Evolutionary conservation across 2,797 vertebrate species (phyloP), one percentile per base, ranked within the genome.

Genomic region (Oophaga sylvatica): DNA sequence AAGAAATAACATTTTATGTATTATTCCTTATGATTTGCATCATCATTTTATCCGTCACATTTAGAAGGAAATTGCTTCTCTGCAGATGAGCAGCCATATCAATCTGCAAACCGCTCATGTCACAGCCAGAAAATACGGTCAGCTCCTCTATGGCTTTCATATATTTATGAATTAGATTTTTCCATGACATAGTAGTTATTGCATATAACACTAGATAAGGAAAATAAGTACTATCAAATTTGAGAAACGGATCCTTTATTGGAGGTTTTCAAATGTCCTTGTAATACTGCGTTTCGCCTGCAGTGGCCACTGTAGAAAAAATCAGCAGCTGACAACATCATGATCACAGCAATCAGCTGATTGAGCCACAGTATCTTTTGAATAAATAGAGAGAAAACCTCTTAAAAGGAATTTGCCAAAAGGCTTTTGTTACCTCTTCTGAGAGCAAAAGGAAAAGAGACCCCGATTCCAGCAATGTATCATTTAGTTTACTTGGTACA

Each of bases 1-100:
- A 89, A 89, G 88, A 86, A 86, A 86, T 86, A 83, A 86, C 84
- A 89, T 89, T 86, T 89, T 82, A 89, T 83, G 84, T 73, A 83
- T 86, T 86, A 86, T 83, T 57, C 71, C 68, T 76, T 76, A 81
- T 86, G 84, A 86, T 89, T 83, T 86, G 80, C 88, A 86, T 89
- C 71, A 78, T 86, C 63, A 63, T 86, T 85, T 86, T 81, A 89
- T 89, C 80, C 65, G 71, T 76, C 71, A 82, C 22, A 86, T 78
- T 86, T 76, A 53, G 63, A 86, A 65, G 81, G 53, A 86, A 78
- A 86, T 83, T 83, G 75, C 80, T 83, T 89, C 73, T 89, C 79
- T 70, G 83, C 87, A 62, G 87, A 86, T 20, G 59, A 85, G 68
- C 68, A 75, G 41, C 26, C 70, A 17, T 60, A 85, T 85, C 78